Evolutionary conservation across 2,888 invertebrate species (phyloP).

Genomic region (Onthophagus sagittarius): DNA sequence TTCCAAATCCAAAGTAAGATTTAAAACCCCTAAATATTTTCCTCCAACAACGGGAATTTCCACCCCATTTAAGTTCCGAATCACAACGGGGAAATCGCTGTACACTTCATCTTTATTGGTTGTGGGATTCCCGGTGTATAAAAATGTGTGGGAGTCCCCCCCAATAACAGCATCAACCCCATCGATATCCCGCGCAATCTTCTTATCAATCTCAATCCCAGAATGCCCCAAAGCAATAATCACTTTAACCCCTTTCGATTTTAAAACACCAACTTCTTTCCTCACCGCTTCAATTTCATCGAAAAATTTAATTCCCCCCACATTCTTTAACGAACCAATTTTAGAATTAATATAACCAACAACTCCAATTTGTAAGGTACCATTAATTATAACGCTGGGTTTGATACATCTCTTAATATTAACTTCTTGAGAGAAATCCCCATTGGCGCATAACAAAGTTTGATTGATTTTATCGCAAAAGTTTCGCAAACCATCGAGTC

Average conservation of each 20-base stretch:
- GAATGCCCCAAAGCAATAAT: conserved; percentile 88
- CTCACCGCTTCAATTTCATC: conserved; percentile 7
- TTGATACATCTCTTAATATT: conserved; percentile 49
- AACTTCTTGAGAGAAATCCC: conserved; percentile 66
- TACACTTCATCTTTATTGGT: conserved; percentile 51
- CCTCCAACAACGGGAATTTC: conserved; percentile 81
- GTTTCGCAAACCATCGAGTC: conserved; percentile 67
- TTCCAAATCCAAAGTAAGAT: conserved; percentile 40
- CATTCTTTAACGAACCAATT: conserved; percentile 49
- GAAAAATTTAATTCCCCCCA: conserved; percentile 3
- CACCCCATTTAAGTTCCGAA: conserved; percentile 67
- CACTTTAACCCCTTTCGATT: conserved; percentile 64
- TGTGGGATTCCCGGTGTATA: conserved; percentile 70
- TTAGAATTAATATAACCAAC: conserved; percentile 84
- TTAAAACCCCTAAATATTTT: conserved; percentile 81
- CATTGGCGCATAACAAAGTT: conserved; percentile 74
- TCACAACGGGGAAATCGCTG: conserved; percentile 73
- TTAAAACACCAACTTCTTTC: conserved; percentile 30
- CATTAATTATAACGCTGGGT: conserved; percentile 61
- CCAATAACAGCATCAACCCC: conserved; percentile 80
- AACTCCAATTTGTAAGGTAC: conserved; percentile 67
- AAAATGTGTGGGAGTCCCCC: conserved; percentile 87
- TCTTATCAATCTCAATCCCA: conserved; percentile 71
- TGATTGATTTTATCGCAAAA: conserved; percentile 66
- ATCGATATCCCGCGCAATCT: conserved; percentile 75